These are phyloP conservation scores for Branchellion lobata DNA, from an alignment of 2,888 invertebrate species.

Conservation along the genomic window DNA sequence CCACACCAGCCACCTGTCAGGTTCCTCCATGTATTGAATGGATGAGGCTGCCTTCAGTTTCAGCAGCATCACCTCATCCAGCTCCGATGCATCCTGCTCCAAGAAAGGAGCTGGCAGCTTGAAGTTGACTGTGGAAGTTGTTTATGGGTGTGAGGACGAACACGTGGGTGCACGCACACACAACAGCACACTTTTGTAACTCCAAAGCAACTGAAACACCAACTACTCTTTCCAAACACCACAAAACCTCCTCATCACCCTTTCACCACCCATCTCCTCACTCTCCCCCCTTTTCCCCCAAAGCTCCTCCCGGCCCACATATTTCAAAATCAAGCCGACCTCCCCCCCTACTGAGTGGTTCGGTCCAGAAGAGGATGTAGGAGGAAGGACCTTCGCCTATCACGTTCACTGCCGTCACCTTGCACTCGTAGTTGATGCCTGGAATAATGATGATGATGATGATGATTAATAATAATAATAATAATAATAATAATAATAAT, in stretches of 20 bases:
- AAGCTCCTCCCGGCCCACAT: too few species aligned
- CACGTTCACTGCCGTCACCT: slow-evolving; percentile 68
- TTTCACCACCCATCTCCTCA: too few species aligned
- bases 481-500: too few species aligned
- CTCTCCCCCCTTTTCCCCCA: too few species aligned
- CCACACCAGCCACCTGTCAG: slow-evolving; percentile 67
- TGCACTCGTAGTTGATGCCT: slow-evolving; percentile 76
- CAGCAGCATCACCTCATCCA: slow-evolving; percentile 70
- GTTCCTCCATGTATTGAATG: slow-evolving; percentile 61
- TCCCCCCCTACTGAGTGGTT: slow-evolving; percentile 69
- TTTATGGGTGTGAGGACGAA: background rate
- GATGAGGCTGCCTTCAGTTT: slow-evolving; percentile 68
- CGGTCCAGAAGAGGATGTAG: slow-evolving; percentile 70
- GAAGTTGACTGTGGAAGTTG: slow-evolving; percentile 64
- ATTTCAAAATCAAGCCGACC: too few species aligned
- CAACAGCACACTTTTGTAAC: background rate
- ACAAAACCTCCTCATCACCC: too few species aligned
- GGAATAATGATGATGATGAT: slow-evolving; percentile 64
- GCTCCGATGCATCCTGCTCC: slow-evolving; percentile 64
- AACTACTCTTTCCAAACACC: too few species aligned
- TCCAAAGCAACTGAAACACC: too few species aligned
- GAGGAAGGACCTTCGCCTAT: slow-evolving; percentile 68
- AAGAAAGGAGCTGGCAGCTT: slow-evolving; percentile 72
- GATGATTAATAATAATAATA: too few species aligned
- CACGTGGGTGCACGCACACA: background rate